Evolutionary conservation across 2,888 invertebrate species (phyloP), one percentile per base, ranked within the genome.

Genomic region (Eupithecia exiguata): DNA sequence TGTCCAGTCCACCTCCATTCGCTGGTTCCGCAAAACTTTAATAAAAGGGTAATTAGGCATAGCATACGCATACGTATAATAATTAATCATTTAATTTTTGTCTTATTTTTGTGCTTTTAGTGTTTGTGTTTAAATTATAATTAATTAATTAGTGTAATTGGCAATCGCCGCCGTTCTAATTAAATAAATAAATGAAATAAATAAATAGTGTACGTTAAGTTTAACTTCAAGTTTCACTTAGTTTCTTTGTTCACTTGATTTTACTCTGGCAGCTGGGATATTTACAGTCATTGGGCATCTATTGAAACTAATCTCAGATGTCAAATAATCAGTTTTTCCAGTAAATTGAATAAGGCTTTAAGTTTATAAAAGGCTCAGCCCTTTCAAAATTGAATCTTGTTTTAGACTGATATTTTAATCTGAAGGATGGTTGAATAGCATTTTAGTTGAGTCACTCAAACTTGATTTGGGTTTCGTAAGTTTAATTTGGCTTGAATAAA

Each of bases 321-420:
- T 38, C 38, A 36, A 65, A 36, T 36, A 65, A 65, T 36, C 38
- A 36, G 35, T n/a, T 65, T 63, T 65, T 38, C 36, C 36, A 36
- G 35, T 65, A 18, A 35, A 65, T 65, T 65, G 18, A 65, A 65
- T 65, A 10, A 36, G 18, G 36, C 21, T 65, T 63, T 21, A 36
- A 38, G 38, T 65, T 36, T 65, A 36, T 65, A 21, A n/a, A 9
- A 0, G 62, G 18, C 36, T 63, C 9, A 63, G 63, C 38, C 63
- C 63, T 18, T 65, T 65, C 36, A 36, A 36, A 65, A 65, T 65
- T 36, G n/a, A 65, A 65, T 65, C 36, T 36, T 36, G 38, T 36
- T 36, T n/a, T 38, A 65, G 36, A 12, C 63, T 36, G 63, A 38
- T 65, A 36, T 65, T 38, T 21, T 65, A 65, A 65, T 36, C 12